phyloP scores from a whole-genome alignment of 2,888 invertebrate species.

The Lochmaea capreae region DNA sequence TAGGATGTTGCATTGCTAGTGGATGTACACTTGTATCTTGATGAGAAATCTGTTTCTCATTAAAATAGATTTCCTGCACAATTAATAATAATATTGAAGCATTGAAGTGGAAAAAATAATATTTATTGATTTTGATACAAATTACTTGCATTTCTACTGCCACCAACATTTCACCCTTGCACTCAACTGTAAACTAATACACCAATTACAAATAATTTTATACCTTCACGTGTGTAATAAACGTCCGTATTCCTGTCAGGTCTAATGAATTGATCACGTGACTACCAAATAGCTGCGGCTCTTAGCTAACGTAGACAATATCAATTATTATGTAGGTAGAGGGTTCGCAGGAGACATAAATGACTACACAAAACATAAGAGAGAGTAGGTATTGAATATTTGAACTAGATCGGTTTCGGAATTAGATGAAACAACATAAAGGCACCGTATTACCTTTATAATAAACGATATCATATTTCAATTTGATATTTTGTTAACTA shows the following conservation, averaged over 20 bases:
- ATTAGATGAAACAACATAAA: background rate
- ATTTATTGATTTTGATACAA: too few relatives aligned
- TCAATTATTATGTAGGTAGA: conserved; percentile 14
- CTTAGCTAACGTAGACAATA: conserved; percentile 15
- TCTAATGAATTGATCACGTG: conserved; percentile 34
- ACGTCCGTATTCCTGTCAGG: conserved; percentile 27
- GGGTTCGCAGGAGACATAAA: conserved; percentile 10
- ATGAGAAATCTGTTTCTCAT: too few relatives aligned
- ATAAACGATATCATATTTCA: background rate
- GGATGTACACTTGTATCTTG: too few relatives aligned
- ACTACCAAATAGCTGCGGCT: conserved; percentile 6
- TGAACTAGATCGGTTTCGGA: conserved; percentile 4
- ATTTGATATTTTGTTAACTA: background rate
- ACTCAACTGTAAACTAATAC: background rate
- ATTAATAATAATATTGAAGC: too few relatives aligned
- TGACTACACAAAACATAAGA: conserved; percentile 5
- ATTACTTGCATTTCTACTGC: background rate
- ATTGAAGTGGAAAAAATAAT: too few relatives aligned
- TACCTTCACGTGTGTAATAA: conserved; percentile 19
- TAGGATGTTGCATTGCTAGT: too few relatives aligned
- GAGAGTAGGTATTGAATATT: background rate
- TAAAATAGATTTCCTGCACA: too few relatives aligned
- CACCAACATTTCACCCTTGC: background rate
- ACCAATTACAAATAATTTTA: conserved; percentile 1
- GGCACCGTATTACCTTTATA: background rate